Evolutionary conservation across 2,888 invertebrate genomes (phyloP).

Genomic region (Dioctria linearis): DNA sequence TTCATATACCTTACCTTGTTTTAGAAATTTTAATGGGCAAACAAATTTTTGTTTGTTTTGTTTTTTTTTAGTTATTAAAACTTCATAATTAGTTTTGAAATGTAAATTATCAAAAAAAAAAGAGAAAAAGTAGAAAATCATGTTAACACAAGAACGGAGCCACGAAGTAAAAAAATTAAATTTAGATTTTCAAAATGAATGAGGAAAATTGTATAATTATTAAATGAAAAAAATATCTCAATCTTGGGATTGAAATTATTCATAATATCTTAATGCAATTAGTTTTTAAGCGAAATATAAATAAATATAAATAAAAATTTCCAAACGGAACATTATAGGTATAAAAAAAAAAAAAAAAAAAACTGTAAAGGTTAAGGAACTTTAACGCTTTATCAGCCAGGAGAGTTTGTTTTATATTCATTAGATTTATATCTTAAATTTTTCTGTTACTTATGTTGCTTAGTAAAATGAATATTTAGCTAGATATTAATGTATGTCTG

Average conservation of each 20-base stretch:
- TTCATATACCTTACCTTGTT: no score
- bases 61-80: not conserved
- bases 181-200: constrained; percentile 11
- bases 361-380: constrained; percentile 49
- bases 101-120: not conserved
- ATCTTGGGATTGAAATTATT: constrained; percentile 29
- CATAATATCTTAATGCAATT: constrained; percentile 9
- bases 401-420: not conserved
- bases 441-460: no score
- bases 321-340: no score
- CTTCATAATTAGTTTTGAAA: not conserved
- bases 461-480: no score
- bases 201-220: not conserved
- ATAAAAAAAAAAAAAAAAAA: no score
- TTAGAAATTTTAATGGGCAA: no score
- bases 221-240: not conserved
- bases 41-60: not conserved
- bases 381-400: constrained; percentile 54
- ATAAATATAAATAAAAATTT: not conserved
- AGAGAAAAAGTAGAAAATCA: constrained; percentile 15
- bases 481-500: no score
- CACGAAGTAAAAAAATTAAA: constrained; percentile 20
- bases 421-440: no score
- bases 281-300: constrained; percentile 22
- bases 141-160: constrained; percentile 37